A percentile compares a stretch with the other conserved stretches of the same genome.
phyloP scores from a whole-genome alignment of 2,888 invertebrate species.

The Hymenopus coronatus region DNA sequence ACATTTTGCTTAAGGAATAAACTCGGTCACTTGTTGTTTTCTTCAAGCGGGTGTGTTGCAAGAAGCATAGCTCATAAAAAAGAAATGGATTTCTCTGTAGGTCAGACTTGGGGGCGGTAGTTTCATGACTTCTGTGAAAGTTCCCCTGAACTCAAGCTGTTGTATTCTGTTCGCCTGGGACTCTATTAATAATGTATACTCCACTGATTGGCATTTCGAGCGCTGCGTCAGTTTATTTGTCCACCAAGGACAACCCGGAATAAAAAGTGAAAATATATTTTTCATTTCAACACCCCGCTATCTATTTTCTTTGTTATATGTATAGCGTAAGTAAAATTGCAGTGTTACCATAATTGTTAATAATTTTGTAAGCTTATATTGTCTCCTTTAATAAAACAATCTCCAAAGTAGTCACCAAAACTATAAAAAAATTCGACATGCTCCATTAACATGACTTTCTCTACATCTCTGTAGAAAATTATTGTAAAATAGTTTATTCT shows the following conservation, averaged over 20 bases:
- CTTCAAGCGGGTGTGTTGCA: background rate
- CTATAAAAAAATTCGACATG: too few species aligned
- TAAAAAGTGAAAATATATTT: background rate
- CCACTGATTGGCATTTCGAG: background rate
- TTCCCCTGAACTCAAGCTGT: background rate
- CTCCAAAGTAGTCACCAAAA: too few species aligned
- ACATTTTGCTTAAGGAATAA: too few species aligned
- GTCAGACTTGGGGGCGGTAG: too few species aligned
- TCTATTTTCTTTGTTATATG: background rate
- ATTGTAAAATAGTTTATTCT: too few species aligned
- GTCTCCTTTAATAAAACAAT: too few species aligned
- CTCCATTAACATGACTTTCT: too few species aligned
- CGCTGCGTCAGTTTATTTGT: background rate
- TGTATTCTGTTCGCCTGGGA: background rate
- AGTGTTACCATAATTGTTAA: too few species aligned
- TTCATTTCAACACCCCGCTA: background rate
- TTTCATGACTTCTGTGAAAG: background rate
- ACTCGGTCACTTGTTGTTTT: background rate
- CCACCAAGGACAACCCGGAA: background rate
- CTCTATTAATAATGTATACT: background rate
- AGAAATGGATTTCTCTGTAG: background rate
- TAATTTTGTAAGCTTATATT: too few species aligned
- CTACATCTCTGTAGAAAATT: too few species aligned
- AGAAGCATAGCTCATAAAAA: background rate
- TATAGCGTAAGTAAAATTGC: too few species aligned